These are phyloP conservation scores for Onychomys torridus DNA, from an alignment of 2,797 vertebrate genomes.

Conservation along the genomic window DNA sequence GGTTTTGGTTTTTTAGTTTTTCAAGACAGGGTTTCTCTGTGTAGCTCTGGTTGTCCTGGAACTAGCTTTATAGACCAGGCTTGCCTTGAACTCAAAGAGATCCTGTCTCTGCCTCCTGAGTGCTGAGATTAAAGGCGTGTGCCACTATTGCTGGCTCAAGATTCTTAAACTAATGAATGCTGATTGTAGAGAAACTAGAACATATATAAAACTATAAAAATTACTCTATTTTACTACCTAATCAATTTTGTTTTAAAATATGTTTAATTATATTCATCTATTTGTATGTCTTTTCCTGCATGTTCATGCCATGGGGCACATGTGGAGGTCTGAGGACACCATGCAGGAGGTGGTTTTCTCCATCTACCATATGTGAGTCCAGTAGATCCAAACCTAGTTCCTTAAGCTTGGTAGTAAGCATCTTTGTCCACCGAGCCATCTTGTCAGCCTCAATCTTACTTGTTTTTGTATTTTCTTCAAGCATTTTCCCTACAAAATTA, in stretches of 20 bases:
- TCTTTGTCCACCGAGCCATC: background rate
- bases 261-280: background rate
- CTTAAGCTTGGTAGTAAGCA: background rate
- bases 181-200: background rate
- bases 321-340: background rate
- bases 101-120: too few species aligned
- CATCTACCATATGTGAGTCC: background rate
- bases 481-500: background rate
- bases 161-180: background rate
- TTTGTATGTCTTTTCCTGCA: background rate
- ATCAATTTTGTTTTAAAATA: background rate
- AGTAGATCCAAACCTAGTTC: background rate
- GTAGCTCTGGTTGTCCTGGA: too few species aligned
- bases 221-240: background rate
- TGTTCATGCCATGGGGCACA: background rate
- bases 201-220: background rate
- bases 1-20: too few species aligned
- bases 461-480: constrained; percentile 11
- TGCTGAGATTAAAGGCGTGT: too few species aligned
- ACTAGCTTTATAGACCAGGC: too few species aligned
- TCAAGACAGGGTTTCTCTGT: too few species aligned
- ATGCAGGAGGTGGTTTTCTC: background rate
- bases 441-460: background rate
- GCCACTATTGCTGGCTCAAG: too few species aligned
- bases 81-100: too few species aligned